Evolutionary conservation across 2,797 vertebrate genomes (phyloP).

Genomic region (Prunella strophiata): DNA sequence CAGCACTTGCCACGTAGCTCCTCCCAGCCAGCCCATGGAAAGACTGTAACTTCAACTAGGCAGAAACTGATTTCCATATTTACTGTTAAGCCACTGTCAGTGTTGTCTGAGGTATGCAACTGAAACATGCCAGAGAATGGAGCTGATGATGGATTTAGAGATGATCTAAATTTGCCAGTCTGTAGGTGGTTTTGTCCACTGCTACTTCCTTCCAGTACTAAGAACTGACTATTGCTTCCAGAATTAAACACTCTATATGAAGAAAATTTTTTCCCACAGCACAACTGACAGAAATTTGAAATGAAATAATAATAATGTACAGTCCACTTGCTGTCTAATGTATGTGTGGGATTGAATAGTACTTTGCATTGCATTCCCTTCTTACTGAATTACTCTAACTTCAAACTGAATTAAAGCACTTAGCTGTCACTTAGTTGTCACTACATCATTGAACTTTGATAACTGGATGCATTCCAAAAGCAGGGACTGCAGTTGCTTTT

Average conservation of each 20-base stretch:
- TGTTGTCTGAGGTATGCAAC: not conserved
- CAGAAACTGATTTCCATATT: not conserved
- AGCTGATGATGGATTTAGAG: not conserved
- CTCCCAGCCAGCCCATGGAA: not conserved
- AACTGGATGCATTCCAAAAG: conserved; percentile 33
- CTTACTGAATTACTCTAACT: conserved; percentile 56
- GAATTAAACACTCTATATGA: conserved; percentile 36
- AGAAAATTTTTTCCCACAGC: conserved; percentile 26
- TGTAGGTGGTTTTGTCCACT: conserved; percentile 45
- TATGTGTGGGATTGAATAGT: conserved; percentile 58
- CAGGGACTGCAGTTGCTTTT: not conserved
- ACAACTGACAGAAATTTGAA: conserved; percentile 53
- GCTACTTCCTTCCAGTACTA: conserved; percentile 24
- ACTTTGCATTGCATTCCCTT: conserved; percentile 23
- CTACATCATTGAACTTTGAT: conserved; percentile 29
- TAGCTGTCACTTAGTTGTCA: conserved; percentile 17
- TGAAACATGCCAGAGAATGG: not conserved
- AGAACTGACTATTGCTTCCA: conserved; percentile 19
- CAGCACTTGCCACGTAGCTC: not conserved
- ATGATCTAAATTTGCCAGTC: conserved; percentile 6
- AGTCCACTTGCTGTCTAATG: conserved; percentile 65
- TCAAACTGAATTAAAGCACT: conserved; percentile 48
- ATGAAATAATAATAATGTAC: conserved; percentile 55
- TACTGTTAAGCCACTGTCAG: not conserved
- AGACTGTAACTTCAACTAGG: not conserved